Evolutionary conservation across 2,888 invertebrate genomes (phyloP).

Genomic region (Bursaphelenchus okinawaensis): DNA sequence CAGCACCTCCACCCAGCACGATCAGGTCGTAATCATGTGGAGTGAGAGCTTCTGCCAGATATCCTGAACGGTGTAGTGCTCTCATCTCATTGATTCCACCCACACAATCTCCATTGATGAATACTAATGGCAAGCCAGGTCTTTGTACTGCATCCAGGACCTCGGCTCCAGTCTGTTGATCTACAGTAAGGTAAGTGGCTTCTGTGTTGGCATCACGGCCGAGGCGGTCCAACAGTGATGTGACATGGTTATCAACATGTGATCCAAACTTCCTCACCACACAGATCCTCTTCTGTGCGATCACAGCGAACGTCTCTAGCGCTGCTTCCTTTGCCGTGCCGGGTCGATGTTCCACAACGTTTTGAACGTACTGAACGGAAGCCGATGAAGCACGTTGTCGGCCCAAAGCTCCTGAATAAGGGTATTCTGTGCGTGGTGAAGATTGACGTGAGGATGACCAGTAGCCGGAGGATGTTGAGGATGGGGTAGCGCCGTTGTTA

Average conservation of each 20-base stretch:
- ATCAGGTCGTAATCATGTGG: conserved; percentile 77
- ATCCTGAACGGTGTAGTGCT: conserved; percentile 30
- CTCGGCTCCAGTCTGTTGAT: conserved; percentile 21
- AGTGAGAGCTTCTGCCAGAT: conserved; percentile 41
- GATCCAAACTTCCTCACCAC: conserved; percentile 24
- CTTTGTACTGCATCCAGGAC: conserved; percentile 19
- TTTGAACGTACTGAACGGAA: not conserved
- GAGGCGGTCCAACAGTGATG: conserved; percentile 1
- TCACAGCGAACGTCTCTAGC: conserved; percentile 14
- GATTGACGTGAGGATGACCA: not conserved
- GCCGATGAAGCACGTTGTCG: not conserved
- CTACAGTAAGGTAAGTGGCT: conserved; percentile 11
- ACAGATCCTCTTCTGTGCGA: conserved; percentile 21
- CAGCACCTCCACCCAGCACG: conserved; percentile 92
- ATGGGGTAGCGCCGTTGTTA: not conserved
- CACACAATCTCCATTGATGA: conserved; percentile 49
- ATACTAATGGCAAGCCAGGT: conserved; percentile 31
- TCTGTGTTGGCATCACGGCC: conserved; percentile 13
- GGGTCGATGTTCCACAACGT: conserved; percentile 9
- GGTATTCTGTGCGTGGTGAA: not conserved
- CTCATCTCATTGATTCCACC: conserved; percentile 43
- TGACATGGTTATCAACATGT: conserved; percentile 18
- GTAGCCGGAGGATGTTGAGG: not conserved
- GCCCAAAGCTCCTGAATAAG: not conserved
- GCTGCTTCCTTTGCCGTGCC: conserved; percentile 9